A percentile compares a stretch with the other conserved stretches of the same genome.
These are phyloP conservation scores for Orchesella flavescens DNA, from an alignment of 2,888 invertebrate species.

Conservation along the genomic window DNA sequence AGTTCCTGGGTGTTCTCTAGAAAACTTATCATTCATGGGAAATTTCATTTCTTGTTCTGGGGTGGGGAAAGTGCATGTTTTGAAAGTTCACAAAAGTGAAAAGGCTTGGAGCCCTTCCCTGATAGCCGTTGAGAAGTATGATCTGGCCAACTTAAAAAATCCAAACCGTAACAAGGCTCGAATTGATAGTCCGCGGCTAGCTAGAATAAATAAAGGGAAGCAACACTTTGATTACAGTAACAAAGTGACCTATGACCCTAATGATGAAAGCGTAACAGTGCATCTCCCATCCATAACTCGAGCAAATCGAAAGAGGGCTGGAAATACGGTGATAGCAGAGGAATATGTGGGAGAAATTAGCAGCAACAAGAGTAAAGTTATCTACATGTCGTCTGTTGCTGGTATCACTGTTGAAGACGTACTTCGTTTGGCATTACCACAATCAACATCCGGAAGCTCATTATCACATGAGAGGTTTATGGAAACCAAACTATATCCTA, in stretches of 20 bases:
- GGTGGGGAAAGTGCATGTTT: constrained; percentile 58
- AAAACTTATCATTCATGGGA: constrained; percentile 62
- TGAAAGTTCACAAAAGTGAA: constrained; percentile 64
- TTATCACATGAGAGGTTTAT: constrained; percentile 43
- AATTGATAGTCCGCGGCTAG: not conserved
- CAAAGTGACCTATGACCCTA: constrained; percentile 69
- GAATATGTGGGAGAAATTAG: constrained; percentile 70
- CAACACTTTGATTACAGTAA: constrained; percentile 41
- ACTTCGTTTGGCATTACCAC: constrained; percentile 57
- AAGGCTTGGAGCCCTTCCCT: constrained; percentile 49
- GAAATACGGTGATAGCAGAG: constrained; percentile 62
- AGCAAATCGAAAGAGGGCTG: constrained; percentile 67
- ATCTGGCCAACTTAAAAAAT: constrained; percentile 11
- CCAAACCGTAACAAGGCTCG: not conserved
- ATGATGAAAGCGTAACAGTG: constrained; percentile 68
- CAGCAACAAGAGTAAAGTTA: constrained; percentile 54
- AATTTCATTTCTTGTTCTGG: constrained; percentile 65
- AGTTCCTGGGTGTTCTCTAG: constrained; percentile 58
- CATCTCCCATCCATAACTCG: constrained; percentile 64
- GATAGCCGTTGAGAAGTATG: constrained; percentile 28
- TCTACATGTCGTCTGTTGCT: constrained; percentile 45
- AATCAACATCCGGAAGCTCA: not conserved
- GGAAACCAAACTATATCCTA: constrained; percentile 66
- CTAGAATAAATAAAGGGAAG: constrained; percentile 6
- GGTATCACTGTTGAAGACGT: constrained; percentile 67